These are phyloP conservation scores for Lagodon rhomboides DNA, from an alignment of 2,797 vertebrate genomes.

Conservation along the genomic window DNA sequence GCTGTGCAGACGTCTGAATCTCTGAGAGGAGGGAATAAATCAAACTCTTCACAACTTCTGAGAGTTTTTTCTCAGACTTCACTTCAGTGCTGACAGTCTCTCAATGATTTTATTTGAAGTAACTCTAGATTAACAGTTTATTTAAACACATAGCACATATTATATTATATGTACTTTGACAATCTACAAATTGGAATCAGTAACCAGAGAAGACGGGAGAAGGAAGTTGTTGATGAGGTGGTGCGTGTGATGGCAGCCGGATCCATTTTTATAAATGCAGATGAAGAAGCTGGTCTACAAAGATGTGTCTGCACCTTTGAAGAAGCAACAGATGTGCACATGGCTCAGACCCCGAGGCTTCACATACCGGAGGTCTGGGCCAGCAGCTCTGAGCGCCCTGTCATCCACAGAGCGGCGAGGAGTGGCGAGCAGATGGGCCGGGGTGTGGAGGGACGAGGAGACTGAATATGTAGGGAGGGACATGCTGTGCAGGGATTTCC, in stretches of 20 bases:
- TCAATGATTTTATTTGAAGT: neutral
- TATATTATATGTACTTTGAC: neutral
- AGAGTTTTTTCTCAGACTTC: no score
- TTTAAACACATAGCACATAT: neutral
- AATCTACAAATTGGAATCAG: neutral
- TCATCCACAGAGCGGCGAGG: constrained; percentile 36
- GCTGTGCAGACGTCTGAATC: no score
- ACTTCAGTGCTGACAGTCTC: neutral
- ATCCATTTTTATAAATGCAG: constrained; percentile 5
- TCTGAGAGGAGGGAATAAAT: no score
- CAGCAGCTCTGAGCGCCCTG: constrained; percentile 24
- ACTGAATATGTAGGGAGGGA: constrained; percentile 17
- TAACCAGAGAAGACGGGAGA: neutral
- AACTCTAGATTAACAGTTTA: neutral
- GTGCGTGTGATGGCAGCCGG: neutral
- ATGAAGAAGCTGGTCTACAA: constrained; percentile 19
- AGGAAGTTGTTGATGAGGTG: neutral
- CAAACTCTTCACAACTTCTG: no score
- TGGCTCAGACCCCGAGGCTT: constrained; percentile 49
- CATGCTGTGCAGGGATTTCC: constrained; percentile 21
- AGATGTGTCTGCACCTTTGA: constrained; percentile 46
- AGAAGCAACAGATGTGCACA: constrained; percentile 65
- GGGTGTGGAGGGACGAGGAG: constrained; percentile 14
- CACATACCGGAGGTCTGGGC: constrained; percentile 47
- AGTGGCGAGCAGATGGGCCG: constrained; percentile 50